phyloP scores from a whole-genome alignment of 2,113 vertebrate genomes.

The Otus sunia region DNA sequence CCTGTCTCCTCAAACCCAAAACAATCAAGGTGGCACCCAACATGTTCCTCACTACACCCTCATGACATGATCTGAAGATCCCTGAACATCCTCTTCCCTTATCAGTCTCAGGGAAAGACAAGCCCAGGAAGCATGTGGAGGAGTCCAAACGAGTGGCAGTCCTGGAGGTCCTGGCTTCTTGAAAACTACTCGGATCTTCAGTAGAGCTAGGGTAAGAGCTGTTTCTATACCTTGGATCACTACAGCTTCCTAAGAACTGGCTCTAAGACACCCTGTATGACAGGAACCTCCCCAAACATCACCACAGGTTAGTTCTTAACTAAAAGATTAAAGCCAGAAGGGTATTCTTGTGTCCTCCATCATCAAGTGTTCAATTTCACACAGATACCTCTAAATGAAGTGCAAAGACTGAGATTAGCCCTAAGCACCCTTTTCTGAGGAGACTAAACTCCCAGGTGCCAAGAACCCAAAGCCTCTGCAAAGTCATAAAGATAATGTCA shows the following conservation, averaged over 20 bases:
- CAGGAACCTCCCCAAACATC: background rate
- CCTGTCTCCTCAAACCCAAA: background rate
- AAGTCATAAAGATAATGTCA: background rate
- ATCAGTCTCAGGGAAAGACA: background rate
- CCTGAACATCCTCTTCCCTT: background rate
- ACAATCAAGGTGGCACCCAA: accelerated
- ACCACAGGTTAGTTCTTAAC: background rate
- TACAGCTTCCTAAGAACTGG: background rate
- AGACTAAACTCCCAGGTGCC: background rate
- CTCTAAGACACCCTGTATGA: background rate
- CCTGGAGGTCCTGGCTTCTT: background rate
- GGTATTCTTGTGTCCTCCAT: background rate
- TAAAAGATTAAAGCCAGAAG: background rate
- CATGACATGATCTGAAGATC: background rate
- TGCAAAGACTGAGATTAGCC: background rate
- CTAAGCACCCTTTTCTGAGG: background rate
- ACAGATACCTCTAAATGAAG: background rate
- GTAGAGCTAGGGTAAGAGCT: background rate
- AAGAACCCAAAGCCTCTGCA: background rate
- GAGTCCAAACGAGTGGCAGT: background rate
- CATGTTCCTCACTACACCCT: background rate
- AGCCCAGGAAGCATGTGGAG: background rate
- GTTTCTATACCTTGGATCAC: background rate
- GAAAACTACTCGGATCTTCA: background rate
- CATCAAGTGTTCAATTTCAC: background rate